Conservation (phyloP, 1,140 invertebrate genomes). For the Aphis gossypii region DNA sequence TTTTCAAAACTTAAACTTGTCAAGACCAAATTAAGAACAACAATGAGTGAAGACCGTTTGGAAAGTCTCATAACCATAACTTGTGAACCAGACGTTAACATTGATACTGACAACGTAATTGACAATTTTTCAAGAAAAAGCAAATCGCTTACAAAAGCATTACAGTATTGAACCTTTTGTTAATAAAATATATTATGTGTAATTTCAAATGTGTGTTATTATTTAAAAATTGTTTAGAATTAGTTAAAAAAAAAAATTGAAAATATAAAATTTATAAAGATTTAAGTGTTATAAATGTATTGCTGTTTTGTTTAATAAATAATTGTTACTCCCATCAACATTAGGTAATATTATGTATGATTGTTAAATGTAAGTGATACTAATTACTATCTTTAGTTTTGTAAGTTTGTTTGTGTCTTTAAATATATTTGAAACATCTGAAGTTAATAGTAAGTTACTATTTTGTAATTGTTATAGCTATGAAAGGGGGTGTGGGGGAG, state of each 20-base stretch:
- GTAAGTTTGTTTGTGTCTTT: too few relatives aligned
- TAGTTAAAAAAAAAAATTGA: neutral
- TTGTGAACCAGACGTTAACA: neutral
- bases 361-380: too few relatives aligned
- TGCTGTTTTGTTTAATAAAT: neutral
- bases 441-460: too few relatives aligned
- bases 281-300: neutral
- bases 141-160: neutral
- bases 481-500: too few relatives aligned
- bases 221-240: neutral
- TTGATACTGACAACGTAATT: neutral
- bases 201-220: neutral
- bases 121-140: neutral
- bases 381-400: neutral
- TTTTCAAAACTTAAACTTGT: neutral
- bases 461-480: too few relatives aligned
- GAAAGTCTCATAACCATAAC: slow-evolving; percentile 1
- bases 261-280: neutral
- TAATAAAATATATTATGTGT: neutral
- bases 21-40: neutral
- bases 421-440: too few relatives aligned
- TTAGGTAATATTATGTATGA: too few relatives aligned
- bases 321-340: neutral
- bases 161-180: neutral
- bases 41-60: neutral